phyloP scores from a whole-genome alignment of 2,888 invertebrate species.

The Amaurobius ferox region DNA sequence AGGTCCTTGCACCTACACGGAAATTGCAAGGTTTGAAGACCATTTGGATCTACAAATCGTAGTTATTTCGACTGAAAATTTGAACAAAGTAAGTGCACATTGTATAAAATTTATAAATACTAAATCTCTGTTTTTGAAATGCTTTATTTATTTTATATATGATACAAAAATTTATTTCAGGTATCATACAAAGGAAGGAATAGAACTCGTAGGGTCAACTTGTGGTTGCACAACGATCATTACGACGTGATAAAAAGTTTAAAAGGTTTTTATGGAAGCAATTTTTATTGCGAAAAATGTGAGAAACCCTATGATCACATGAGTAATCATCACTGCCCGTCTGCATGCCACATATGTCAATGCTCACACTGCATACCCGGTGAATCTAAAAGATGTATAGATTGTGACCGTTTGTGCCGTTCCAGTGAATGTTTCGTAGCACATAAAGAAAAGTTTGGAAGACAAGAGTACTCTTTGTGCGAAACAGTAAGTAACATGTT shows the following conservation, averaged over 20 bases:
- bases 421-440: background rate
- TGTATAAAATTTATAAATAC: background rate
- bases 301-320: slow-evolving; percentile 5
- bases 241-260: slow-evolving; percentile 3
- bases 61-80: background rate
- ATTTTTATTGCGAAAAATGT: slow-evolving; percentile 6
- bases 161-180: too few species aligned
- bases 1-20: slow-evolving; percentile 3
- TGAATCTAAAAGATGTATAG: background rate
- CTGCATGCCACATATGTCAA: background rate
- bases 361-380: background rate
- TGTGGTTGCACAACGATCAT: slow-evolving; percentile 7
- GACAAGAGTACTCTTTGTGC: background rate
- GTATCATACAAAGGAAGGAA: background rate
- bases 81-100: slow-evolving; percentile 6
- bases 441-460: background rate
- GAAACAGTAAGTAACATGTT: background rate
- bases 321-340: background rate
- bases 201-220: background rate
- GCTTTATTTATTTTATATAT: background rate
- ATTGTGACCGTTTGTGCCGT: slow-evolving; percentile 6
- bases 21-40: slow-evolving; percentile 10
- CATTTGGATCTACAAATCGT: slow-evolving; percentile 19
- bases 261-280: slow-evolving; percentile 1
- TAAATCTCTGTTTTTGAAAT: background rate